A percentile compares a stretch with the other conserved stretches of the same genome.
Conservation (phyloP, 1,140 invertebrate genomes). For the Paralvinella palmiformis region DNA sequence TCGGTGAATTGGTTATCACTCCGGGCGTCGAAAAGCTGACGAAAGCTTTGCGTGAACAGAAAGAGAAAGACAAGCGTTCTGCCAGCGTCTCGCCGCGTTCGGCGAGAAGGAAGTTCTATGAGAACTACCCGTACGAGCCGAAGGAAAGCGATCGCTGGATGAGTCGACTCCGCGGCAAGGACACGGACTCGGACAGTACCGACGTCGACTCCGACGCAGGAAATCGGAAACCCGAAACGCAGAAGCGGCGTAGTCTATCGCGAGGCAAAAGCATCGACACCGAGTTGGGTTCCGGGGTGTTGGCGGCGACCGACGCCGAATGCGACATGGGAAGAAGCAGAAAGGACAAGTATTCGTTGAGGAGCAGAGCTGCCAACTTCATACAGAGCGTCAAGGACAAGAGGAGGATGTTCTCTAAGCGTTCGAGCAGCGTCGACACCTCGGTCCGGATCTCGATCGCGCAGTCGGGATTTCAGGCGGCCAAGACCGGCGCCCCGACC, state of each 20-base stretch:
- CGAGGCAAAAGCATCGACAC: neutral
- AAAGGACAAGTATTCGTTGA: too few relatives aligned
- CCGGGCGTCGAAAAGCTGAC: neutral
- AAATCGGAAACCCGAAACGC: neutral
- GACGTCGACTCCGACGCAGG: neutral
- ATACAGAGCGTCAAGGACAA: neutral
- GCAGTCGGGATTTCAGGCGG: neutral
- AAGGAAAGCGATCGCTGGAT: neutral
- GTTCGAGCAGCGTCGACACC: neutral
- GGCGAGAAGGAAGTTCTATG: conserved; percentile 4
- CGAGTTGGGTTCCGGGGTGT: neutral
- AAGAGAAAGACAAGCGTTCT: neutral
- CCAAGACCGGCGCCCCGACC: neutral
- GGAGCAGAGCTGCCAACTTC: neutral
- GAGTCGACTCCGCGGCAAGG: neutral
- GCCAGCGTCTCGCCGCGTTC: neutral
- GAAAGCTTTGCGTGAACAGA: neutral
- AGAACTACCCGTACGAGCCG: too few relatives aligned
- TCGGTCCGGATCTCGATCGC: neutral
- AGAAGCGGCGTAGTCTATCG: neutral
- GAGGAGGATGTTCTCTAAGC: conserved; percentile 1
- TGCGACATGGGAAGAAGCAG: too few relatives aligned
- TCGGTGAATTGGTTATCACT: conserved; percentile 3
- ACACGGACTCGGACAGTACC: neutral
- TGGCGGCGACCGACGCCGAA: too few relatives aligned